phyloP scores from a whole-genome alignment of 2,797 vertebrate genomes.

The Limnodromus scolopaceus region DNA sequence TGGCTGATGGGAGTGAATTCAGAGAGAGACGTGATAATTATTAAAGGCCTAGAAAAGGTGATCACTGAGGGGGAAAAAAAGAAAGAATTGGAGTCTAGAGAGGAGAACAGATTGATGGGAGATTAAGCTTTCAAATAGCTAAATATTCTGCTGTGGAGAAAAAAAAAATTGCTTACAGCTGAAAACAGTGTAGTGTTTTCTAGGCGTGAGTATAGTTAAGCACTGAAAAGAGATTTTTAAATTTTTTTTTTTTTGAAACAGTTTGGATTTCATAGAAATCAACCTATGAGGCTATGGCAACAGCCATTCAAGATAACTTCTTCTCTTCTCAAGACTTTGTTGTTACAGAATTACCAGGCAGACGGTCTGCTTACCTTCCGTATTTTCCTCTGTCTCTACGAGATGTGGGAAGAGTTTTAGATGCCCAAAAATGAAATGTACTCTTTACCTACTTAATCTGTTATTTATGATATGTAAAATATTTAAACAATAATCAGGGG shows the following conservation, averaged over 20 bases:
- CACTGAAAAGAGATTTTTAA: not conserved
- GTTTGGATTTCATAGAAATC: not conserved
- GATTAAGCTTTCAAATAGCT: not conserved
- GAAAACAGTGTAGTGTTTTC: not conserved
- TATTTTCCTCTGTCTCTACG: not conserved
- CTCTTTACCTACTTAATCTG: not conserved
- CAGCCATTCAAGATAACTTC: not conserved
- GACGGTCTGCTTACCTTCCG: not conserved
- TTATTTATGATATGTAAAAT: not conserved
- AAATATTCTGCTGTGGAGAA: not conserved
- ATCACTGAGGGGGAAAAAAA: not conserved
- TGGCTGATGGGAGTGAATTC: accelerated
- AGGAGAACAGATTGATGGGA: not conserved
- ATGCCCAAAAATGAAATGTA: not conserved
- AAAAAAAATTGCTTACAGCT: not conserved
- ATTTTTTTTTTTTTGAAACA: not conserved
- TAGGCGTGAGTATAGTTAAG: not conserved
- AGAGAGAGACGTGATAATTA: accelerated
- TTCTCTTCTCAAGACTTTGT: not conserved
- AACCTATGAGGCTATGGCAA: not conserved
- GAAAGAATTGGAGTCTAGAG: not conserved
- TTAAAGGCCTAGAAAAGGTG: not conserved
- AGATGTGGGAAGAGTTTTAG: not conserved
- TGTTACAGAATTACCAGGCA: not conserved
- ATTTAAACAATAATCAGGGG: not conserved